phyloP scores from a whole-genome alignment of 2,888 invertebrate genomes.

The Trilocha varians region DNA sequence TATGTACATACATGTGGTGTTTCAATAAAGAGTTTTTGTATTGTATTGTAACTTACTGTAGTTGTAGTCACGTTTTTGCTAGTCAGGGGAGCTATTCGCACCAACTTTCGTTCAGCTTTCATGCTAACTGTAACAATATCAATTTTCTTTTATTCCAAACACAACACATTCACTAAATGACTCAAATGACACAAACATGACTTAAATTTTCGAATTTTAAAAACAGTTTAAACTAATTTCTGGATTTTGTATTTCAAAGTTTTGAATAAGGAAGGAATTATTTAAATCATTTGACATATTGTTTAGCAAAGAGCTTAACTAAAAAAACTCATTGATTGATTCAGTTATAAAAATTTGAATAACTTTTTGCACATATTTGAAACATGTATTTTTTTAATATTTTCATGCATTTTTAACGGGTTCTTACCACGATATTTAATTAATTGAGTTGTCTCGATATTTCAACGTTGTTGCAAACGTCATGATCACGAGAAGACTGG shows the following conservation, averaged over 20 bases:
- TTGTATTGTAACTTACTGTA: conserved; percentile 34
- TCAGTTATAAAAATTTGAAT: no score
- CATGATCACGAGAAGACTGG: no score
- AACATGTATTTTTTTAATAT: no score
- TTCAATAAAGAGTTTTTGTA: no score
- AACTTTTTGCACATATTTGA: no score
- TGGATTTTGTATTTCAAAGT: conserved; percentile 19
- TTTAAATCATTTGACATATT: background rate
- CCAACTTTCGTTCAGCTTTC: conserved; percentile 46
- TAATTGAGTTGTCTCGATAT: no score
- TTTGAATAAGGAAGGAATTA: conserved; percentile 37
- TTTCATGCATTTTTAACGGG: no score
- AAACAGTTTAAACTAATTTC: background rate
- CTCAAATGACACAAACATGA: background rate
- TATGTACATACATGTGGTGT: no score
- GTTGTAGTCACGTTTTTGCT: conserved; percentile 24
- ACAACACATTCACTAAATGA: background rate
- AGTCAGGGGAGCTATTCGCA: conserved; percentile 49
- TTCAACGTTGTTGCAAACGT: no score
- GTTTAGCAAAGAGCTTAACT: background rate
- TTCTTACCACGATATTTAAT: no score
- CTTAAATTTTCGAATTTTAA: background rate
- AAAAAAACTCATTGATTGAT: no score
- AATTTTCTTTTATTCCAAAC: background rate
- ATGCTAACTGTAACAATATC: conserved; percentile 29